phyloP scores from a whole-genome alignment of 2,797 vertebrate genomes.

The Xenentodon cancila region DNA sequence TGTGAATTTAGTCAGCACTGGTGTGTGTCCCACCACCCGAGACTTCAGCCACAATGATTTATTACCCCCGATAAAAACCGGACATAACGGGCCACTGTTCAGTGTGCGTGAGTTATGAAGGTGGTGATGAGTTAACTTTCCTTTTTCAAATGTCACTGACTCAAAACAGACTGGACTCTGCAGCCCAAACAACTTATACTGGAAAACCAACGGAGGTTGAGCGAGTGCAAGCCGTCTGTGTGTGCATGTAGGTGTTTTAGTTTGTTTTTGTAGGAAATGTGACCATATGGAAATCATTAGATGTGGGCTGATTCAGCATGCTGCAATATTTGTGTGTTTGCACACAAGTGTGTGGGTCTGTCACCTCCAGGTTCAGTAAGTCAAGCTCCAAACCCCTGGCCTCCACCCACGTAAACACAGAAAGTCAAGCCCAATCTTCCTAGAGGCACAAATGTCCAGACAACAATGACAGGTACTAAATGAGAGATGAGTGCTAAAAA shows the following conservation, averaged over 20 bases:
- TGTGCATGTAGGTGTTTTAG: slow-evolving; percentile 36
- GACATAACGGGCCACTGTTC: slow-evolving; percentile 47
- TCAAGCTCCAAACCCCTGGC: slow-evolving; percentile 28
- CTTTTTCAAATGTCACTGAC: slow-evolving; percentile 44
- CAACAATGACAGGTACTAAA: background rate
- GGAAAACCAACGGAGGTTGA: slow-evolving; percentile 29
- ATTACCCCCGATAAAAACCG: slow-evolving; percentile 23
- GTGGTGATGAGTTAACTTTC: slow-evolving; percentile 55
- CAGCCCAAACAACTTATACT: slow-evolving; percentile 39
- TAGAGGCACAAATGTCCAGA: background rate
- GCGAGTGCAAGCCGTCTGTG: slow-evolving; percentile 24
- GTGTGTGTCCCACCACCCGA: background rate
- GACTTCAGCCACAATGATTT: slow-evolving; percentile 2
- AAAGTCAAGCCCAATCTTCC: background rate
- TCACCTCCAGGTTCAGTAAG: slow-evolving; percentile 55
- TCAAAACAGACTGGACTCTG: slow-evolving; percentile 36
- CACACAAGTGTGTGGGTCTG: slow-evolving; percentile 44
- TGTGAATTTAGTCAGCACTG: background rate
- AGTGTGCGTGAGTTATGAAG: slow-evolving; percentile 16
- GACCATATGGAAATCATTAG: slow-evolving; percentile 82
- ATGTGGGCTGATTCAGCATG: slow-evolving; percentile 71
- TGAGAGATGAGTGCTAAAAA: rapidly evolving
- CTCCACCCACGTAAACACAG: slow-evolving; percentile 8
- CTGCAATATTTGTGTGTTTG: slow-evolving; percentile 50
- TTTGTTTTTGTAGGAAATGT: slow-evolving; percentile 66